Conservation (phyloP, 2,888 invertebrate species). For the Drosophila percnosoma region DNA sequence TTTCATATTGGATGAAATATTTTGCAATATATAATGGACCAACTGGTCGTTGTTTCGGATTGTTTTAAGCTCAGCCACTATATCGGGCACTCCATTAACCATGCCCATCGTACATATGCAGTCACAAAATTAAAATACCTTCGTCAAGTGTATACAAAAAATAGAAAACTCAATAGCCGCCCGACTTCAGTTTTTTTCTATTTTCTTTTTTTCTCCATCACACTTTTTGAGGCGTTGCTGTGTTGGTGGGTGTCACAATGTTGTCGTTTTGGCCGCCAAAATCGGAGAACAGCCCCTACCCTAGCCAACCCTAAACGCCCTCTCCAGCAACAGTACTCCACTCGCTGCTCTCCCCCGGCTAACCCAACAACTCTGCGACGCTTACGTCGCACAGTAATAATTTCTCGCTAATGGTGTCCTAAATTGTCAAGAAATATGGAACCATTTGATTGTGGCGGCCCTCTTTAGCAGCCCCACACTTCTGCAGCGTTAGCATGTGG, state of each 20-base stretch:
- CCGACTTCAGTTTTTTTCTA: slow-evolving; percentile 5
- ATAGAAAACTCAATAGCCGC: neutral
- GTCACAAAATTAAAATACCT: no score
- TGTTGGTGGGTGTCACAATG: slow-evolving; percentile 49
- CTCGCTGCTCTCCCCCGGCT: slow-evolving; percentile 20
- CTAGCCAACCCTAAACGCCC: neutral
- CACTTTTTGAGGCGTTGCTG: slow-evolving; percentile 49
- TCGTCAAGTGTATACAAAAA: slow-evolving; percentile 12
- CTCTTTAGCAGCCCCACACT: neutral
- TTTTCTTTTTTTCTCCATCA: slow-evolving; percentile 18
- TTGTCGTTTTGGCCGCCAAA: slow-evolving; percentile 64
- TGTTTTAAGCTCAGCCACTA: neutral
- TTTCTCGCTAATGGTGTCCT: slow-evolving; percentile 82
- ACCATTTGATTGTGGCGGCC: slow-evolving; percentile 74
- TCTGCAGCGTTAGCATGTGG: slow-evolving; percentile 50
- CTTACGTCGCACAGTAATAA: slow-evolving; percentile 70
- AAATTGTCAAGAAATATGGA: slow-evolving; percentile 81
- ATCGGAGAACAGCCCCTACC: slow-evolving; percentile 20
- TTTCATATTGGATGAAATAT: neutral
- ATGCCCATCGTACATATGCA: neutral
- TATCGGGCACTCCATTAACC: neutral
- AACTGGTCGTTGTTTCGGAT: neutral
- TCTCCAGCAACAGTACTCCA: slow-evolving; percentile 26
- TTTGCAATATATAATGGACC: neutral
- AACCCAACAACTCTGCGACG: slow-evolving; percentile 23